Base-by-base conservation (phyloP, 2,888 invertebrate genomes). In the Eledone cirrhosa region DNA sequence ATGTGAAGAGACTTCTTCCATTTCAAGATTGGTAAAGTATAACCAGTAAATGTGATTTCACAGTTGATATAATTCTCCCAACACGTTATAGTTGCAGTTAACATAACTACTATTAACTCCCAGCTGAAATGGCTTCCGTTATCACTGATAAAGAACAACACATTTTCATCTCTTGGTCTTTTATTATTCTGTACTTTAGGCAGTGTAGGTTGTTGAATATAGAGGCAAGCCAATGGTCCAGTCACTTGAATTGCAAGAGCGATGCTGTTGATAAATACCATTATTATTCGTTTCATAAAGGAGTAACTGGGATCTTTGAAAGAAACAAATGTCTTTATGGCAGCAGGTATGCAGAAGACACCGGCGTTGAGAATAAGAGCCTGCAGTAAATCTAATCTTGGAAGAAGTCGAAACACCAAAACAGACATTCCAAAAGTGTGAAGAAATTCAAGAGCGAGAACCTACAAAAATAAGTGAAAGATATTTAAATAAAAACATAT, bases 351-450 rank as follows among this genome's bases (percentile, higher is more conserved):
- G 14, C 84, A 81, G 78, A 85, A 86, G 22, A 88, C 84, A 41
- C 85, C 85, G 69, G 85, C 84, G 80, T 89, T 83, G 1, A 88
- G 81, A 31, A 89, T 80, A 16, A 88, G 79, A 2, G 85, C 86
- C 14, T 89, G 84, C 22, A 88, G 81, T 82, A 88, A 85, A 82
- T 90, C 90, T 79, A 87, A 83, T 75, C 84, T 80, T 11, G 90
- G 90, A 31, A 90, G 83, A n/a, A 90, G 87, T 27, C 86, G 83
- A 80, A 88, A 89, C 48, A 89, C 86, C n/a, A 89, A 81, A 72
- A 89, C 84, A 77, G 87, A 87, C n/a, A 89, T 81, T 11, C 90
- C 90, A 67, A 89, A 82, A 4, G 85, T 84, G 79, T 90, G 89
- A 19, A 88, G 79, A 2, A 84, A 79, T 78, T 90, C 90, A 24